A percentile compares a stretch with the other conserved stretches of the same genome.
These are phyloP conservation scores for Anthophora plumipes DNA, from an alignment of 2,888 invertebrate species.

Conservation along the genomic window DNA sequence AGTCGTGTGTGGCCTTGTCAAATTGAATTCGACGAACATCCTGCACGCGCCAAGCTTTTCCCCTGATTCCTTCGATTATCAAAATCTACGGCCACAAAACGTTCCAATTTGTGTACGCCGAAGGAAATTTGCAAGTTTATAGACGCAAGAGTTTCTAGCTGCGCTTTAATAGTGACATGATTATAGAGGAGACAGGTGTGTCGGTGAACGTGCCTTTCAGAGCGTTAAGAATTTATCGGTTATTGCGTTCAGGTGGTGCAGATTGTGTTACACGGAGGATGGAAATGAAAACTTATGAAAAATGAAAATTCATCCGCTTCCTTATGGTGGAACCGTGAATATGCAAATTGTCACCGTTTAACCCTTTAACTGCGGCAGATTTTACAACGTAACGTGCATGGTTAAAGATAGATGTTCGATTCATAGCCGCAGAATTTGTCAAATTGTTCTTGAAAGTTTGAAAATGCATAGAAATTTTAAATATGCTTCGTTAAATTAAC, in stretches of 20 bases:
- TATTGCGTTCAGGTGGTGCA: background rate
- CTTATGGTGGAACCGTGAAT: no score
- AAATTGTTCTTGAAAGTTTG: no score
- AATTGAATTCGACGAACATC: slow-evolving; percentile 42
- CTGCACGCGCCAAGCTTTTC: slow-evolving; percentile 15
- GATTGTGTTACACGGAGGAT: background rate
- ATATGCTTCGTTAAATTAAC: no score
- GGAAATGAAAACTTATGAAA: background rate
- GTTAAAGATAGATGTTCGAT: no score
- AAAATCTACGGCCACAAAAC: slow-evolving; percentile 1
- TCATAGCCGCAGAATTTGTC: no score
- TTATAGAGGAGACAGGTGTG: slow-evolving; percentile 1
- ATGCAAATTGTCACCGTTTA: no score
- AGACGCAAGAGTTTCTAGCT: background rate
- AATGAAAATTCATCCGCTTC: no score
- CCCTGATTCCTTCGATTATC: background rate
- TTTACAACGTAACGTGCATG: no score
- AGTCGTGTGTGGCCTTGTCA: slow-evolving; percentile 10
- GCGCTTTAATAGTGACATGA: slow-evolving; percentile 6
- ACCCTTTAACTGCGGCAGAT: no score
- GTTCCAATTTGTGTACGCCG: background rate
- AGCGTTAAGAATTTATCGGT: slow-evolving; percentile 1
- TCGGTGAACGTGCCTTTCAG: background rate
- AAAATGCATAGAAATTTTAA: no score
- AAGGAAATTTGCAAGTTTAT: slow-evolving; percentile 24